Evolutionary conservation across 2,888 invertebrate species (phyloP), one percentile per base, ranked within the genome.

Genomic region (Torymus auratus): DNA sequence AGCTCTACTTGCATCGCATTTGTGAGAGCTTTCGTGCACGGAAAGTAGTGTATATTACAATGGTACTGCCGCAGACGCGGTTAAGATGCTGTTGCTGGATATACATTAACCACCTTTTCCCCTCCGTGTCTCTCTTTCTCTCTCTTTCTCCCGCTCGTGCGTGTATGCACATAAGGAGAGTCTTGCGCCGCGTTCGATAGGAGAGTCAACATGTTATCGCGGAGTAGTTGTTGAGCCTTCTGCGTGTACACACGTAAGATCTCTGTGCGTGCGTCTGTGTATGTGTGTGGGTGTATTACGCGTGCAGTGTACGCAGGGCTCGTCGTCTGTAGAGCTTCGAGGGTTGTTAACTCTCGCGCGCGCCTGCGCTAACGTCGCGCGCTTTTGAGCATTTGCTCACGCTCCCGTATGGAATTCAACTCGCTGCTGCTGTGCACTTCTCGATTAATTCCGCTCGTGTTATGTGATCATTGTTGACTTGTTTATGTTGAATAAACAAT

Each of bases 151-250:
- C 14, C n/a, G 10, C 15, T 5, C 12, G 28, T 41, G 15, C 5
- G 53, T 41, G n/a, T 15, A 14, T 64, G 15, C 23, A 52, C 10
- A 58, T 41, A 41, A 15, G n/a, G 17, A 60, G n/a, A 53, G 12
- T 4, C 20, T 13, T 28, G 52, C 50, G 41, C 55, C 53, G 62
- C 58, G 14, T 61, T 62, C 69, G 68, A 81, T 72, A 77, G 72
- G 14, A 76, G 69, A 77, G 77, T 72, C 72, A 73, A 81, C 77
- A 77, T 81, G 72, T 77, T 77, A 81, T 77, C 72, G 62, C 41
- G 23, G 23, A 77, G 72, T 72, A 76, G 80, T 80, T 76, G 72
- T 71, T 56, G 75, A 76, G 75, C 15, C 52, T 65, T 71, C 65
- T 65, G 55, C 61, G 71, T 68, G 41, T 41, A 41, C 41, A 60